Evolutionary conservation across 2,888 invertebrate genomes (phyloP), one percentile per base, ranked within the genome.

Genomic region (Thymelicus sylvestris): DNA sequence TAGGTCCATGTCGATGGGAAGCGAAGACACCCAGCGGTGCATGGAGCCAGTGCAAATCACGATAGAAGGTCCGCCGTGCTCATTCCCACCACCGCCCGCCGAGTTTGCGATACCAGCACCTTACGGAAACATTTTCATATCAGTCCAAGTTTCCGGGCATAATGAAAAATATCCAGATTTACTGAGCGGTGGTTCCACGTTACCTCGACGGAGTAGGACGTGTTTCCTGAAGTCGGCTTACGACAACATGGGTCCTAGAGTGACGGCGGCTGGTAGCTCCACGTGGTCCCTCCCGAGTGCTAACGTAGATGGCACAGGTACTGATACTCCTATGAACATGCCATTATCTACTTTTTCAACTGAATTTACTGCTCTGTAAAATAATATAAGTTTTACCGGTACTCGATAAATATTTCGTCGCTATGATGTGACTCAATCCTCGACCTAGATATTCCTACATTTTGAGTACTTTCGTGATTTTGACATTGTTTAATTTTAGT

Each of bases 161-260:
- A 95, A 94, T 81, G 95, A 96, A 73, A 96, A 97, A 83, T 97
- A 97, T 87, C 97, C 97, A 59, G 97, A 97, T 86, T 93, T 97
- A 72, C 90, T 97, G 76, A 97, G 89, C 62, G 87, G 89, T 75
- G 87, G 90, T 19, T 81, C 91, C 31, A 90, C 94, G 68, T 76
- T 94, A 61, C 95, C 95, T 1, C 88, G 95, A 67, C 86, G 95
- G 70, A 92, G 91, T 82, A 88, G 87, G 68, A 92, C 91, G 19
- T 94, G 91, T 81, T 95, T 91, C 83, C 85, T 95, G 66, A 95
- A 94, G 84, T 95, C 96, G 67, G 96, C 96, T 74, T 98, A 98
- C 87, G 98, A 98, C 91, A 98, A 98, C 90, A 97, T 98, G 96
- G 98, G 98, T 7, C 97, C 97, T 67, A 95, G 98, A 76, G 97